A percentile compares a stretch with the other conserved stretches of the same genome.
Conservation (phyloP, 2,797 vertebrate genomes). For the Ptychobarbus kaznakovi region DNA sequence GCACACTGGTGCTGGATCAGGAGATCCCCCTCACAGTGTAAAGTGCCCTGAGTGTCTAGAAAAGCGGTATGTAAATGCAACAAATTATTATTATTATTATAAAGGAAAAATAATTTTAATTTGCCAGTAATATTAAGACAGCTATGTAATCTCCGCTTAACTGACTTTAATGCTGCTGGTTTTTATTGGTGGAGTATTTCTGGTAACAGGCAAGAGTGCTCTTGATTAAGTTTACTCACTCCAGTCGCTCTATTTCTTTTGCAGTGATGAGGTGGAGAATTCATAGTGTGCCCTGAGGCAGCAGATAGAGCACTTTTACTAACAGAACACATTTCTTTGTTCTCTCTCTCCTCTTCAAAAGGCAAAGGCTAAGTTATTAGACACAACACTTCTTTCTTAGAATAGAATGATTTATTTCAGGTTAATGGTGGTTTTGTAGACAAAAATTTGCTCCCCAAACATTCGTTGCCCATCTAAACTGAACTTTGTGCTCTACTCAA, state of each 20-base stretch:
- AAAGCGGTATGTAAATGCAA: no score
- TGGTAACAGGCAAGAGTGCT: conserved; percentile 1
- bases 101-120: background rate
- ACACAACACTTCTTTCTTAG: background rate
- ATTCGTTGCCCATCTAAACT: background rate
- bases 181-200: conserved; percentile 26
- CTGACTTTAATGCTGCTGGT: conserved; percentile 9
- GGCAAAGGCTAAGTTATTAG: background rate
- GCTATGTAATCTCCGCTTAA: conserved; percentile 2
- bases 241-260: conserved; percentile 13
- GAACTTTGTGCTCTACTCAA: background rate
- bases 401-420: background rate
- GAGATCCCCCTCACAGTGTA: no score
- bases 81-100: no score
- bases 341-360: background rate
- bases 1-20: no score
- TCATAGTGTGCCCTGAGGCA: background rate
- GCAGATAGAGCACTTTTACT: background rate
- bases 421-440: background rate
- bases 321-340: background rate
- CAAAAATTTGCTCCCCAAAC: background rate
- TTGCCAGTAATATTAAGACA: background rate
- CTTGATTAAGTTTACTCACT: conserved; percentile 32
- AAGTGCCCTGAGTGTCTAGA: no score
- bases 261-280: conserved; percentile 1